phyloP scores from a whole-genome alignment of 2,888 invertebrate genomes.

The Stegana nigrithorax region DNA sequence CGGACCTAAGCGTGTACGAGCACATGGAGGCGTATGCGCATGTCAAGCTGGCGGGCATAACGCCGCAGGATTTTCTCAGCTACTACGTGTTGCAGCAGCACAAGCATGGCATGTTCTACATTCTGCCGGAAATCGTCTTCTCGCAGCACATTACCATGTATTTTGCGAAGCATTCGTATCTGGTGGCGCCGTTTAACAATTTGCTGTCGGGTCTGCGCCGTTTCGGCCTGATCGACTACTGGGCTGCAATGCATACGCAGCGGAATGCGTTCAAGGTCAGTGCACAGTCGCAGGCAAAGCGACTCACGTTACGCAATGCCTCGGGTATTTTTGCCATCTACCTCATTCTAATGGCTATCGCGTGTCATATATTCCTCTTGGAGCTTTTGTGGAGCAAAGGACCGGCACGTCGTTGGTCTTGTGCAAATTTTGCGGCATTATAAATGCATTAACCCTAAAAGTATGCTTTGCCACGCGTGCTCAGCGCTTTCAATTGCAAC shows the following conservation, averaged over 20 bases:
- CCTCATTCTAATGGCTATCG: neutral
- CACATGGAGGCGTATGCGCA: conserved; percentile 13
- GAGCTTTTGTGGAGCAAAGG: conserved; percentile 8
- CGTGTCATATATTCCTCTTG: conserved; percentile 6
- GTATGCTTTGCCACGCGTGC: too few relatives aligned
- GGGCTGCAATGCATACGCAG: conserved; percentile 28
- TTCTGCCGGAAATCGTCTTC: conserved; percentile 39
- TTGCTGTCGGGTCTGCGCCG: conserved; percentile 33
- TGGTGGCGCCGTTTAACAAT: conserved; percentile 39
- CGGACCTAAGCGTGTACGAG: conserved; percentile 11
- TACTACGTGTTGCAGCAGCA: conserved; percentile 29
- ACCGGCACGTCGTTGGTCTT: too few relatives aligned
- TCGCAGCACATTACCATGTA: conserved; percentile 44
- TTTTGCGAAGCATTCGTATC: conserved; percentile 44
- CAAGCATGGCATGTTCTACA: conserved; percentile 32
- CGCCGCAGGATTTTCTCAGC: conserved; percentile 37
- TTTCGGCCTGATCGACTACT: conserved; percentile 40
- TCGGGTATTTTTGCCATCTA: conserved; percentile 16
- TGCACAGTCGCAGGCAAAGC: neutral
- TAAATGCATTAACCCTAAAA: too few relatives aligned
- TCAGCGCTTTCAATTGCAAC: too few relatives aligned
- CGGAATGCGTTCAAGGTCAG: neutral
- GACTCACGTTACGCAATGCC: neutral
- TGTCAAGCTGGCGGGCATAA: conserved; percentile 22
- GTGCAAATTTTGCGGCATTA: too few relatives aligned